These are phyloP conservation scores for Matsumyia berberina DNA, from an alignment of 2,888 invertebrate genomes.

Conservation along the genomic window DNA sequence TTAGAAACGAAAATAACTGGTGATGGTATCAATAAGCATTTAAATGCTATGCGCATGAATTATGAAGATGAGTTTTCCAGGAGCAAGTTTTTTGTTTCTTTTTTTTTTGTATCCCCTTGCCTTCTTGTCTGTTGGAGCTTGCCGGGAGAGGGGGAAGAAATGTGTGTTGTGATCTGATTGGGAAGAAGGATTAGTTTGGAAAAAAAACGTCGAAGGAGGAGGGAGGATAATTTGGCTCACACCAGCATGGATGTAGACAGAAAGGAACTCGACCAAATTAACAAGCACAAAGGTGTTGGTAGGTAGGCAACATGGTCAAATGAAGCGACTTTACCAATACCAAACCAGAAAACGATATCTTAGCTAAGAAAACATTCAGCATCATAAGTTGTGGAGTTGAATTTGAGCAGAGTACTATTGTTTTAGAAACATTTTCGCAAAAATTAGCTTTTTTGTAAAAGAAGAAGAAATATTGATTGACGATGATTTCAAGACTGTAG, in stretches of 20 bases:
- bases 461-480: too few relatives aligned
- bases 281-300: too few relatives aligned
- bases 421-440: too few relatives aligned
- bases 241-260: neutral
- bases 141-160: neutral
- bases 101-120: slow-evolving; percentile 10
- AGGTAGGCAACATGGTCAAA: too few relatives aligned
- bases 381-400: too few relatives aligned
- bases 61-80: slow-evolving; percentile 76
- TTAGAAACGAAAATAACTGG: slow-evolving; percentile 71
- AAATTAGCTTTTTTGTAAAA: too few relatives aligned
- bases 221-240: slow-evolving; percentile 27
- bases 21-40: slow-evolving; percentile 76
- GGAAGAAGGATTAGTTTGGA: slow-evolving; percentile 33
- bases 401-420: too few relatives aligned
- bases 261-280: neutral
- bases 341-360: too few relatives aligned
- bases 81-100: slow-evolving; percentile 62
- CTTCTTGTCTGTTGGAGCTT: neutral
- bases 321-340: too few relatives aligned
- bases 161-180: slow-evolving; percentile 22
- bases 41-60: slow-evolving; percentile 76
- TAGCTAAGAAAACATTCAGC: too few relatives aligned
- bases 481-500: too few relatives aligned
- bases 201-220: neutral